Conservation (phyloP, 1,140 invertebrate species). For the Eumeta japonica region DNA sequence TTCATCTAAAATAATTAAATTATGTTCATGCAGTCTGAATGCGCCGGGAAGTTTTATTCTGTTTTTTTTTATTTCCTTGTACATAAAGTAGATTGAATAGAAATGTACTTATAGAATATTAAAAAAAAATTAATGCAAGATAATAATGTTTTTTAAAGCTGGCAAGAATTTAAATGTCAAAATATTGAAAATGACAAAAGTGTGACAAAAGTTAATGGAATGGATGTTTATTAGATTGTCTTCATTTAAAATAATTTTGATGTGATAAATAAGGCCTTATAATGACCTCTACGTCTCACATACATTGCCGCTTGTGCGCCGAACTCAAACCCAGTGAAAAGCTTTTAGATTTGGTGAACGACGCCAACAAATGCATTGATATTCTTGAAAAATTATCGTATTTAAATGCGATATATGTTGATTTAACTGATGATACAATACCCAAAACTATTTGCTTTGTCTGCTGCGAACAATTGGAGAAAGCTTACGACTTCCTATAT, state of each 20-base stretch:
- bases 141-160: too few relatives aligned
- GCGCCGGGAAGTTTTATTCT: too few relatives aligned
- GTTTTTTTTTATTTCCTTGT: too few relatives aligned
- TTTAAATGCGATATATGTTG: slow-evolving; percentile 15
- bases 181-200: too few relatives aligned
- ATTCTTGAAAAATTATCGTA: slow-evolving; percentile 21
- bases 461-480: slow-evolving; percentile 25
- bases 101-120: too few relatives aligned
- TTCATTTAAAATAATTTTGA: background rate
- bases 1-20: too few relatives aligned
- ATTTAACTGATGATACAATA: slow-evolving; percentile 16
- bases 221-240: background rate
- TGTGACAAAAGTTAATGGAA: background rate
- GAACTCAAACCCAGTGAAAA: slow-evolving; percentile 24
- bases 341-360: slow-evolving; percentile 20
- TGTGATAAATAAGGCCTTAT: background rate
- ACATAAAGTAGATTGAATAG: too few relatives aligned
- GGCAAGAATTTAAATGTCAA: too few relatives aligned
- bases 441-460: slow-evolving; percentile 34
- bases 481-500: slow-evolving; percentile 27
- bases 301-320: slow-evolving; percentile 30
- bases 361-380: slow-evolving; percentile 19
- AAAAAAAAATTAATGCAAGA: too few relatives aligned
- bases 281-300: slow-evolving; percentile 17
- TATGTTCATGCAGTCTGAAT: too few relatives aligned